Percentiles rank a stretch among this genome's conserved stretches.
These are phyloP conservation scores for Diarsia rubi DNA, from an alignment of 2,888 invertebrate genomes.

Conservation along the genomic window DNA sequence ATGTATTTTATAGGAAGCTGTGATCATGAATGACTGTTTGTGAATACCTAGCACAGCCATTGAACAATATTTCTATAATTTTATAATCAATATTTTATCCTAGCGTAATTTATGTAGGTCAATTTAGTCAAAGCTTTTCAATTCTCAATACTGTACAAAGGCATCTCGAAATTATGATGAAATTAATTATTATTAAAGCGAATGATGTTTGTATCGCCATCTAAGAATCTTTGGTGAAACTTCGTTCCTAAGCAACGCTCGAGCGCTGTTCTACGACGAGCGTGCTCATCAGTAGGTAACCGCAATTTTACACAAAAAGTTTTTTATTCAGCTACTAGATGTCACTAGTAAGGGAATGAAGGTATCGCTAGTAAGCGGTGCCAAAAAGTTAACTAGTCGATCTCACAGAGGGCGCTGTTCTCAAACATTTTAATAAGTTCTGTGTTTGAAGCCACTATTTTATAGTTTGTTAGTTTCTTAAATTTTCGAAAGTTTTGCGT, in stretches of 20 bases:
- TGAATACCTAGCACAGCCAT: background rate
- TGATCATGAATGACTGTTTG: too few relatives aligned
- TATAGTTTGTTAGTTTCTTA: background rate
- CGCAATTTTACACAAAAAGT: background rate
- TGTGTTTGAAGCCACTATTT: background rate
- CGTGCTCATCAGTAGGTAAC: too few relatives aligned
- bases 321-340: slow-evolving; percentile 30
- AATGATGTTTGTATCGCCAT: slow-evolving; percentile 10
- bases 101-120: background rate
- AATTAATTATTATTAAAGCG: background rate
- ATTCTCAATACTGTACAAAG: background rate
- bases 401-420: slow-evolving; percentile 45
- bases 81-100: background rate
- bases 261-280: too few relatives aligned
- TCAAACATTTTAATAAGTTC: background rate
- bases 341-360: slow-evolving; percentile 25
- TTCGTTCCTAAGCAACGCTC: background rate
- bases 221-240: slow-evolving; percentile 4
- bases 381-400: background rate
- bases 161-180: background rate
- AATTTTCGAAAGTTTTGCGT: background rate
- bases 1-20: background rate
- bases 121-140: background rate
- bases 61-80: background rate
- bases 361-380: too few relatives aligned